Evolutionary conservation across 2,888 invertebrate genomes (phyloP).

Genomic region (Thereva nobilitata): DNA sequence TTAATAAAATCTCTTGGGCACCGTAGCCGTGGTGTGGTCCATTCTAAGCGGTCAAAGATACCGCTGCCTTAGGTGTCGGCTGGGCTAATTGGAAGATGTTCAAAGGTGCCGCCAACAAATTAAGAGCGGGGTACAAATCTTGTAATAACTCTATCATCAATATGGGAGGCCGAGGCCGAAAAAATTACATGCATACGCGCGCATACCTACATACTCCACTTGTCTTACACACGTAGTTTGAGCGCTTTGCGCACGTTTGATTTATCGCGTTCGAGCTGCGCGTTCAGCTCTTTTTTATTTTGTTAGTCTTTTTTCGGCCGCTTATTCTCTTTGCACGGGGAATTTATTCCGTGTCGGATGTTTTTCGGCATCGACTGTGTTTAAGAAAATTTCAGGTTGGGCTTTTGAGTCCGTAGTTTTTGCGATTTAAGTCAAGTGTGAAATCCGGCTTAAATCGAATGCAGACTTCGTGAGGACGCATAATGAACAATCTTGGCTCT

Average conservation of each 20-base stretch:
- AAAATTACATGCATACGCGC: slow-evolving; percentile 34
- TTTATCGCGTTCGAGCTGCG: slow-evolving; percentile 10
- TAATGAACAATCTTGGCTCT: slow-evolving; percentile 1
- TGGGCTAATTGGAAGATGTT: slow-evolving; percentile 50
- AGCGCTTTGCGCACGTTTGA: slow-evolving; percentile 20
- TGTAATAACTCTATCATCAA: slow-evolving; percentile 58
- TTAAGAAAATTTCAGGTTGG: background rate
- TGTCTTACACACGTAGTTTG: slow-evolving; percentile 11
- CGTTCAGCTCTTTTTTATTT: background rate
- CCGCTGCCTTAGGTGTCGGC: slow-evolving; percentile 50
- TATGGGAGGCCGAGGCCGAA: slow-evolving; percentile 53
- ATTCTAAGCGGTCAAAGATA: slow-evolving; percentile 46
- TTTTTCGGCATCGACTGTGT: slow-evolving; percentile 26
- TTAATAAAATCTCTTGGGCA: slow-evolving; percentile 41
- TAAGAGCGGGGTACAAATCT: slow-evolving; percentile 49
- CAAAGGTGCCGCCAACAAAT: slow-evolving; percentile 50
- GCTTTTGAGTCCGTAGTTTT: background rate
- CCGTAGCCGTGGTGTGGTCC: slow-evolving; percentile 40
- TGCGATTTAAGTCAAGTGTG: slow-evolving; percentile 29
- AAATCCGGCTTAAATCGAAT: slow-evolving; percentile 25
- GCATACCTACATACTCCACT: slow-evolving; percentile 9
- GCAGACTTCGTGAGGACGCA: slow-evolving; percentile 10
- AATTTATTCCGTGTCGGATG: background rate
- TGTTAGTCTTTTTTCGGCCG: background rate
- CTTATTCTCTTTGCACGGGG: background rate